These are phyloP conservation scores for Caradrina kadenii DNA, from an alignment of 2,888 invertebrate species.

Conservation along the genomic window DNA sequence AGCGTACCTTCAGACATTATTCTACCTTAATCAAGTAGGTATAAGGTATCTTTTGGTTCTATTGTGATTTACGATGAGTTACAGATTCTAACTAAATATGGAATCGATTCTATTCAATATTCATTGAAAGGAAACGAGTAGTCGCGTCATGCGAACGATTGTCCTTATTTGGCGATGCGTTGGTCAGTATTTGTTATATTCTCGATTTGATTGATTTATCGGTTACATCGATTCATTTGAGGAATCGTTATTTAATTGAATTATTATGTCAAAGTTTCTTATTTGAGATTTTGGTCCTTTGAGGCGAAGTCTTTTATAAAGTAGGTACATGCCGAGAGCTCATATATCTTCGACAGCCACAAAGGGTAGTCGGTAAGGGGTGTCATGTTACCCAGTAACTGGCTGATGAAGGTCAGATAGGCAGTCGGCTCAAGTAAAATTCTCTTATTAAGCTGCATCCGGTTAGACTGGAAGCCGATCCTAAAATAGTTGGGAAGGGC, in stretches of 20 bases:
- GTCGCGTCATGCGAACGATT: constrained; percentile 55
- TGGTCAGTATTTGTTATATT: constrained; percentile 34
- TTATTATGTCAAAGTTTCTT: not conserved
- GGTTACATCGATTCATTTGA: constrained; percentile 19
- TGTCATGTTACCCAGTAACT: too few relatives aligned
- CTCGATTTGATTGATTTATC: constrained; percentile 47
- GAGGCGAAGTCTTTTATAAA: not conserved
- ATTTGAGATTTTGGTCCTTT: not conserved
- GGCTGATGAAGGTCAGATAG: not conserved
- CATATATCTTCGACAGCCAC: too few relatives aligned
- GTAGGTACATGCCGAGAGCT: too few relatives aligned
- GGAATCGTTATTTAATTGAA: constrained; percentile 11
- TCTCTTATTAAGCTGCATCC: not conserved
- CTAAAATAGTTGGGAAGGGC: not conserved
- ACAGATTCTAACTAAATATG: constrained; percentile 61
- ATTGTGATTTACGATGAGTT: constrained; percentile 9
- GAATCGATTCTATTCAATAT: constrained; percentile 56
- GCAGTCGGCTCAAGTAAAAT: not conserved
- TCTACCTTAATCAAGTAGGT: constrained; percentile 11
- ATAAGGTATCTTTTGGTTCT: constrained; percentile 33
- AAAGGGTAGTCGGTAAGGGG: too few relatives aligned
- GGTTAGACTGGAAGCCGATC: not conserved
- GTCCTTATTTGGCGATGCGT: constrained; percentile 57
- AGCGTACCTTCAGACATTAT: constrained; percentile 12
- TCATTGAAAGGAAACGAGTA: constrained; percentile 49